Evolutionary conservation across 2,797 vertebrate species (phyloP), one percentile per base, ranked within the genome.

Genomic region (Philypnodon macrostomus): DNA sequence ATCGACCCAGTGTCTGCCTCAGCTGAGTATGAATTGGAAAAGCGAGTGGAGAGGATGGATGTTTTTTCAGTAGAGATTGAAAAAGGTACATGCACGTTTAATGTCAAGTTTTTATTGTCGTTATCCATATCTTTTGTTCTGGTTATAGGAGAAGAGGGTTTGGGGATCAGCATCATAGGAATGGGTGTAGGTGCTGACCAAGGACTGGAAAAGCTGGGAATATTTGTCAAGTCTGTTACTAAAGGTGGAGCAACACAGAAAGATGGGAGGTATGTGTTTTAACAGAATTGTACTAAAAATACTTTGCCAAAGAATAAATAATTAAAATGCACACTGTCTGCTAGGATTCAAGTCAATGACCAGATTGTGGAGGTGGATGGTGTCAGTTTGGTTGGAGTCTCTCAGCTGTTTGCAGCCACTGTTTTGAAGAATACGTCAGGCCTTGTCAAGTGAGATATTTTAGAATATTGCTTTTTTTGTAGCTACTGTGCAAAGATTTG

Each of bases 131-230:
- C 6, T 23, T 4, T 19, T 47, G 10, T 23, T 4, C 17, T 47
- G 10, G 17, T 18, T 47, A 15, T 47, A 96, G 94, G 91, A 73
- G 87, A 91, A 1, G 90, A 92, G 2, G 94, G 93, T 31, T 84
- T 96, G 50, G 94, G 94, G 46, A 96, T 96, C 79, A 95, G 93
- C 60, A 96, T 96, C 56, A 95, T 95, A 53, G 94, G 94, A 57
- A 95, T 96, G 94, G 94, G 93, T 33, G 94, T 96, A 19, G 94
- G 93, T 45, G 94, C 93, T 16, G 94, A 96, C 73, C 93, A 94
- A 56, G 94, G 94, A 10, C 75, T 96, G 82, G 93, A 95, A 76
- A 95, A 96, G 75, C 83, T 96, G 31, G 93, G 93, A 53, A 96
- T 96, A 71, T 96, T 96, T 73, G 92, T 96, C 30, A 96, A 96